Percentiles rank a stretch among this genome's conserved stretches.
Evolutionary conservation across 2,797 vertebrate species (phyloP).

Genomic region (Denticeps clupeoides): DNA sequence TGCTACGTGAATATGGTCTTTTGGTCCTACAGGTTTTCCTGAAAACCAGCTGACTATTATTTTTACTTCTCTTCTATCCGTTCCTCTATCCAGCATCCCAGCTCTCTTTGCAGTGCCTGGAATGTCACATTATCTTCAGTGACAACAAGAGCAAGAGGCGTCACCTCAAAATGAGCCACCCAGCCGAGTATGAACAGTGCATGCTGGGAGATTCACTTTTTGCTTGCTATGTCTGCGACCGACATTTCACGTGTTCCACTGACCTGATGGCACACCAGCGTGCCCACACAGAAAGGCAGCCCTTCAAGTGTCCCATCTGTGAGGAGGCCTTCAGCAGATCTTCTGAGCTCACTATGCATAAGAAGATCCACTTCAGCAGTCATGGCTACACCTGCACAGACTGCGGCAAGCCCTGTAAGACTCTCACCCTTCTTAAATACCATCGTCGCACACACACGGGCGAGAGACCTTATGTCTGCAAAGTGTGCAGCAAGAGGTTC

Average conservation of each 20-base stretch:
- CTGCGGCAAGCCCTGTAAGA: slow-evolving; percentile 66
- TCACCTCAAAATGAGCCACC: slow-evolving; percentile 68
- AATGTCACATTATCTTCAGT: slow-evolving; percentile 75
- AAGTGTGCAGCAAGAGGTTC: slow-evolving; percentile 64
- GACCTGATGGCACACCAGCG: slow-evolving; percentile 69
- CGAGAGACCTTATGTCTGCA: slow-evolving; percentile 63
- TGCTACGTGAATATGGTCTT: neutral
- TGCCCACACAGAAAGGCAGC: slow-evolving; percentile 56
- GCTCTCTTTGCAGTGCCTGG: slow-evolving; percentile 62
- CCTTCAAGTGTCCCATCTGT: slow-evolving; percentile 65
- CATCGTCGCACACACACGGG: slow-evolving; percentile 68
- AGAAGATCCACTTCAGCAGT: slow-evolving; percentile 58
- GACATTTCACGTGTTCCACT: slow-evolving; percentile 66
- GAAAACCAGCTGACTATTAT: neutral
- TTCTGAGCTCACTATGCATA: slow-evolving; percentile 58
- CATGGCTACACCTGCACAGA: slow-evolving; percentile 60
- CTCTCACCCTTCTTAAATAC: slow-evolving; percentile 62
- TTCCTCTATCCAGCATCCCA: slow-evolving; percentile 50
- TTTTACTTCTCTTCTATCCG: slow-evolving; percentile 2
- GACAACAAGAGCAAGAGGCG: slow-evolving; percentile 67
- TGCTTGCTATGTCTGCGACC: slow-evolving; percentile 68
- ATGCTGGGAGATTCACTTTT: slow-evolving; percentile 65
- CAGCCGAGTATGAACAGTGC: slow-evolving; percentile 62
- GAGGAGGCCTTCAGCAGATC: slow-evolving; percentile 52
- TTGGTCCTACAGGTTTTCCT: neutral